Evolutionary conservation across 37 sponge, comb jelly and placozoan species (phyloP), one percentile per base, ranked within the genome.

Genomic region (Lycopodina hypogea): DNA sequence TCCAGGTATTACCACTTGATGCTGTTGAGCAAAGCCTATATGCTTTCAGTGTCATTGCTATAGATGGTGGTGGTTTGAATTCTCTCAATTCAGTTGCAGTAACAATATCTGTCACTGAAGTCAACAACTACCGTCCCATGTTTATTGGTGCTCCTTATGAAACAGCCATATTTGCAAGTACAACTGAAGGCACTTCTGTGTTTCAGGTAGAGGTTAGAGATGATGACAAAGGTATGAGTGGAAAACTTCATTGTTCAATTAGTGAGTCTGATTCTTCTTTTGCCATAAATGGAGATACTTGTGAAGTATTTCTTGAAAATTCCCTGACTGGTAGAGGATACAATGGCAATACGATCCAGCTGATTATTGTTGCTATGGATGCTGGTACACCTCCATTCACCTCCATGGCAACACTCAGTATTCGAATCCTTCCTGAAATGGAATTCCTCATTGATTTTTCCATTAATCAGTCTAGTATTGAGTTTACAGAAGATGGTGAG

Each of bases 61-160:
- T 55, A 28, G 91, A 90, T 82, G 83, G 81, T 70, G 83, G 87
- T 35, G 86, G 86, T 32, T 51, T 86, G 35, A 69, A 21, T 22
- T 70, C 84, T 22, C 61, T 61, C 1, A 53, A 69, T 60, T 64
- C 84, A 29, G 61, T 83, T 11, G 83, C 79, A n/a, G 69, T 88
- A n/a, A 78, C 64, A 3, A 61, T 88, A 29, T 23, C 29, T 30
- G 75, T 88, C 9, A 37, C 52, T 33, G 84, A 88, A 15, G 37
- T 38, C 3, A 88, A 88, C 52, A 68, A 88, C 42, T 88, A 57
- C 64, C 63, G 68, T 30, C 89, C 89, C 39, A 45, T 42, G 32
- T 82, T 82, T 42, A 42, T 74, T 6, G 58, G n/a, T 37, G 61
- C 42, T 23, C 74, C 78, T 18, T 65, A 41, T 29, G 30, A 21